Evolutionary conservation across 2,113 vertebrate species (phyloP).

Genomic region (Psophia crepitans): DNA sequence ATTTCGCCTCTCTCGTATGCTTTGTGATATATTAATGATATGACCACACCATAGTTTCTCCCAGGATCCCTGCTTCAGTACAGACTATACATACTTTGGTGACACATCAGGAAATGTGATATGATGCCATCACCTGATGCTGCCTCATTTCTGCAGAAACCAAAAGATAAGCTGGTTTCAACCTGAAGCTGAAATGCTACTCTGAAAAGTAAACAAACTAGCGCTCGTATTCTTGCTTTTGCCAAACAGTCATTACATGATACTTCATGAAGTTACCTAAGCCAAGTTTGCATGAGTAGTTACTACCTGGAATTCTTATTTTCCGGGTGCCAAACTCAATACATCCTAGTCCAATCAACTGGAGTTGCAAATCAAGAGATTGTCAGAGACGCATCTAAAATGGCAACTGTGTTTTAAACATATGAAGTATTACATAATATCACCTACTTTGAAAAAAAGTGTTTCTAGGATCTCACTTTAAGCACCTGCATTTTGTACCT

Average conservation of each 20-base stretch:
- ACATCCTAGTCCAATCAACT: conserved; percentile 68
- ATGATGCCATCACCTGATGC: conserved; percentile 67
- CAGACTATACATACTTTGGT: conserved; percentile 65
- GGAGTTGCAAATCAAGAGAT: conserved; percentile 68
- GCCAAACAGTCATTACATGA: conserved; percentile 58
- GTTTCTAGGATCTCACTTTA: conserved; percentile 53
- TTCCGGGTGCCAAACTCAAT: conserved; percentile 69
- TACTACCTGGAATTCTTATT: conserved; percentile 70
- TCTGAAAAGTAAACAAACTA: conserved; percentile 54
- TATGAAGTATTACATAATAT: conserved; percentile 53
- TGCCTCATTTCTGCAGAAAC: conserved; percentile 68
- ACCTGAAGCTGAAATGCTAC: conserved; percentile 62
- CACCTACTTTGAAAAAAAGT: conserved; percentile 49
- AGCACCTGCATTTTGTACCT: conserved; percentile 36
- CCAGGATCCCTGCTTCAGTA: conserved; percentile 61
- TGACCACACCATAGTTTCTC: neutral
- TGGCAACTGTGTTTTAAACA: conserved; percentile 69
- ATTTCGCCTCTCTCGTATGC: conserved; percentile 1
- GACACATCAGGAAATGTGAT: conserved; percentile 68
- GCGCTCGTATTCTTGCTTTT: conserved; percentile 22
- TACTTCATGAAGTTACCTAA: conserved; percentile 64
- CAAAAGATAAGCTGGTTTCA: conserved; percentile 68
- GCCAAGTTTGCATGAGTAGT: conserved; percentile 58
- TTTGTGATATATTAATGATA: conserved; percentile 1
- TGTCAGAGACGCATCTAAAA: conserved; percentile 68